Evolutionary conservation across 2,797 vertebrate species (phyloP), one percentile per base, ranked within the genome.

Genomic region (Clamator glandarius): DNA sequence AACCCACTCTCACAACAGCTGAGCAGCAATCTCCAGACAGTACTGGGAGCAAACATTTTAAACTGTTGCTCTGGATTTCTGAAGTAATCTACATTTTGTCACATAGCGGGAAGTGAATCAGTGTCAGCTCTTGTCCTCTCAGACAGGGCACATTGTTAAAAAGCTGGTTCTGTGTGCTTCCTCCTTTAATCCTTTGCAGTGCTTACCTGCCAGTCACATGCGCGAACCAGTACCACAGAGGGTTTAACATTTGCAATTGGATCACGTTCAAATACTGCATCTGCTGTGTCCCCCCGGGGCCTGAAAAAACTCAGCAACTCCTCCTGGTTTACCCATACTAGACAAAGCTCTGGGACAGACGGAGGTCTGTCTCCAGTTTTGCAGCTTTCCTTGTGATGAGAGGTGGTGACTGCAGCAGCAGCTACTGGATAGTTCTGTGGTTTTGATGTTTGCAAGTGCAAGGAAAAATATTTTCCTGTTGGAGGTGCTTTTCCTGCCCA

Each of bases 41-140:
- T 84, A 55, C 80, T 81, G 78, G 61, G 61, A 39, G 48, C 89
- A 83, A 76, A 57, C 33, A 25, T 69, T 46, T 31, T 59, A 87
- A 96, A 92, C 85, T 85, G 94, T 90, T 50, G 5, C 58, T 68
- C 66, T 66, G 36, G 72, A 84, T 69, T 86, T 11, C 9, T 81
- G 75, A 81, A 94, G 84, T 78, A 70, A 82, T 59, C 52, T 48
- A 82, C 73, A 68, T 87, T 12, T 18, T 80, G 73, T 95, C 84
- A 41, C 7, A 35, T 96, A 95, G 73, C 87, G 42, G 39, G 73
- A 95, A 63, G 70, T 77, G 93, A 90, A 88, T 35, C 76, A 11
- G 3, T 77, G 63, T 66, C 62, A 55, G 61, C 24, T 89, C 61
- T 61, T 68, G 84, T 94, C 87, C 77, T 80, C 74, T 80, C 41